Conservation (phyloP, 1,140 invertebrate species). For the Subanguina moxae region DNA sequence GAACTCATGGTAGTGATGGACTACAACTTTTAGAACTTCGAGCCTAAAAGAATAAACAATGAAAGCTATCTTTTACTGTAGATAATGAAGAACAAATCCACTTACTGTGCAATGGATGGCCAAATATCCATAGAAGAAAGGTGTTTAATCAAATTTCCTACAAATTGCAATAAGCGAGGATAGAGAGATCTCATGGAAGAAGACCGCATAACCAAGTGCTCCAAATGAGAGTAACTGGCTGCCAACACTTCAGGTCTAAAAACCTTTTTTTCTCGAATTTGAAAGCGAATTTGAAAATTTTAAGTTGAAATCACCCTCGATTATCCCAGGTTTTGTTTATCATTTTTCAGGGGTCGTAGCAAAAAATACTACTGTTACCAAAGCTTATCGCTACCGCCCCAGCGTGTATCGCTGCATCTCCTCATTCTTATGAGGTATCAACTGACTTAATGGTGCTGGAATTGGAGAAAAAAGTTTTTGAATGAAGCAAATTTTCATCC, state of each 20-base stretch:
- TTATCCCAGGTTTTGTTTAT: not conserved
- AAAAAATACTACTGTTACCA: no score
- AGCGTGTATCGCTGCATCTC: no score
- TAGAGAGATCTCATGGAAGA: constrained; percentile 24
- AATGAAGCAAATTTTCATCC: no score
- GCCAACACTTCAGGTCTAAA: constrained; percentile 24
- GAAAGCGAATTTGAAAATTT: not conserved
- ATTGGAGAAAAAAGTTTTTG: no score
- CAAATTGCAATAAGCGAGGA: constrained; percentile 27
- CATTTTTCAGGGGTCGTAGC: no score
- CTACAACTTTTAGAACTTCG: constrained; percentile 18
- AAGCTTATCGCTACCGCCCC: no score
- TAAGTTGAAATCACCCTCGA: not conserved
- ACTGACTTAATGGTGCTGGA: no score
- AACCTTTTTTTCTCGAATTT: not conserved
- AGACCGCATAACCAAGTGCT: constrained; percentile 21
- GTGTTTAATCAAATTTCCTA: constrained; percentile 21
- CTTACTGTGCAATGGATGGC: constrained; percentile 8
- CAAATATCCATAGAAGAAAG: constrained; percentile 12
- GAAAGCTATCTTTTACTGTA: no score
- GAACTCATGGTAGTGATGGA: constrained; percentile 25
- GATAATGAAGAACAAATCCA: no score
- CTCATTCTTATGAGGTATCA: no score
- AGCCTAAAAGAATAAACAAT: no score
- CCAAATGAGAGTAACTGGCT: constrained; percentile 18